Evolutionary conservation across 2,888 invertebrate species (phyloP).

Genomic region (Dynastes hyllus): DNA sequence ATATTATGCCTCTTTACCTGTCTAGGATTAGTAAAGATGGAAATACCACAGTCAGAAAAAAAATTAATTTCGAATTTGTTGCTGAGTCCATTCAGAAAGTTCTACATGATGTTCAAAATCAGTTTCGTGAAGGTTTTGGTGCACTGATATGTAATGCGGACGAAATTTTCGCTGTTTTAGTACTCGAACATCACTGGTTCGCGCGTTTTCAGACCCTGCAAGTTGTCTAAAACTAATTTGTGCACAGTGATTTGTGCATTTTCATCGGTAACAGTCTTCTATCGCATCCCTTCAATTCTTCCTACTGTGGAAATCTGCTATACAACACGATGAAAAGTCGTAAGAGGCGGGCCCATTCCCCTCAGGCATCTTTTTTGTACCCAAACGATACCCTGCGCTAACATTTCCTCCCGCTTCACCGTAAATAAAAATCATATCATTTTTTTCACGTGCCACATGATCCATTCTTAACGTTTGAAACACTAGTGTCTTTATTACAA

Average conservation of each 20-base stretch:
- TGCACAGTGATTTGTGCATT: not conserved
- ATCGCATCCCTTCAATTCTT: no score
- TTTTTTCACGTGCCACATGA: not conserved
- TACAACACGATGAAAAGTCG: no score
- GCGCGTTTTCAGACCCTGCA: not conserved
- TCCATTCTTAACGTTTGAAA: not conserved
- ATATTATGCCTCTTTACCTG: not conserved
- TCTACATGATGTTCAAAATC: no score
- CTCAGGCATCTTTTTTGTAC: no score
- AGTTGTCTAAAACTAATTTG: not conserved
- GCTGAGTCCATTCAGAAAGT: not conserved
- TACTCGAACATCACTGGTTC: not conserved
- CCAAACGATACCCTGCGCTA: not conserved
- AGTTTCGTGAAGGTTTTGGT: not conserved
- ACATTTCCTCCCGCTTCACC: not conserved
- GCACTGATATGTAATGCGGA: not conserved
- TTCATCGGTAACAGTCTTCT: not conserved
- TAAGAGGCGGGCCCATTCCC: no score
- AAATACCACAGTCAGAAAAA: not conserved
- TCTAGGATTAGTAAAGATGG: not conserved
- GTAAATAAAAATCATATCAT: not conserved
- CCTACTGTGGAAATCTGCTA: no score
- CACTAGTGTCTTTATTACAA: no score
- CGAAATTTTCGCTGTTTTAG: not conserved
- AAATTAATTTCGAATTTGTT: not conserved